phyloP scores from a whole-genome alignment of 2,797 vertebrate species.

The Brachymystax lenok region DNA sequence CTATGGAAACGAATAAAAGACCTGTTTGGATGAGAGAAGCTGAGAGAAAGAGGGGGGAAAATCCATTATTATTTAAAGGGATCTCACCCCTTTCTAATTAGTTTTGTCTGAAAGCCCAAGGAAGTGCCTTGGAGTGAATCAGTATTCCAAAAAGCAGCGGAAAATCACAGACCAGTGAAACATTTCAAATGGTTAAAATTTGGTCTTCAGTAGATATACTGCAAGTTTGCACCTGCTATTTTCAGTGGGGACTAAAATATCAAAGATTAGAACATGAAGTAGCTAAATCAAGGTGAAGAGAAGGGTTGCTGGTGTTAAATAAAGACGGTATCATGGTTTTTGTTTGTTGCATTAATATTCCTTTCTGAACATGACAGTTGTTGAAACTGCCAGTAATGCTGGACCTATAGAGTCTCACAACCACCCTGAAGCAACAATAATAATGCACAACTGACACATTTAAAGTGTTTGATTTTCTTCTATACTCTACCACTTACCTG shows the following conservation, averaged over 20 bases:
- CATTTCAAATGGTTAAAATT: background rate
- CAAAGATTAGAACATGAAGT: too few species aligned
- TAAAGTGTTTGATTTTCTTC: background rate
- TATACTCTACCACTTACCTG: background rate
- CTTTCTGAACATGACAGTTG: background rate
- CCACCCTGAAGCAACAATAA: background rate
- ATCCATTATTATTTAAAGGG: constrained; percentile 84
- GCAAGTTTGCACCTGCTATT: background rate
- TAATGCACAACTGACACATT: background rate
- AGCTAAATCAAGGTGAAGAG: background rate
- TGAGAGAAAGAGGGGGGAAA: constrained; percentile 43
- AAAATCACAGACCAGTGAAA: constrained; percentile 1
- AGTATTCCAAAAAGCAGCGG: constrained; percentile 47
- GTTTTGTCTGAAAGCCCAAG: constrained; percentile 78
- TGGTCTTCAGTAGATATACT: background rate
- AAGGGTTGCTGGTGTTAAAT: background rate
- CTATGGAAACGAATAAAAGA: constrained; percentile 67
- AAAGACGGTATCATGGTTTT: background rate
- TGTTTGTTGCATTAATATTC: background rate
- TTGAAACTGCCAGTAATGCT: background rate
- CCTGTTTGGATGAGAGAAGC: constrained; percentile 57
- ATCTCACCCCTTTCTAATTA: constrained; percentile 82
- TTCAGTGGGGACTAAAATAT: background rate
- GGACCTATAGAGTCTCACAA: background rate
- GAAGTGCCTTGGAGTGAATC: constrained; percentile 63